Percentiles rank a stretch among this genome's conserved stretches.
phyloP scores from a whole-genome alignment of 2,888 invertebrate species.

The Nematopogon swammerdamellus region DNA sequence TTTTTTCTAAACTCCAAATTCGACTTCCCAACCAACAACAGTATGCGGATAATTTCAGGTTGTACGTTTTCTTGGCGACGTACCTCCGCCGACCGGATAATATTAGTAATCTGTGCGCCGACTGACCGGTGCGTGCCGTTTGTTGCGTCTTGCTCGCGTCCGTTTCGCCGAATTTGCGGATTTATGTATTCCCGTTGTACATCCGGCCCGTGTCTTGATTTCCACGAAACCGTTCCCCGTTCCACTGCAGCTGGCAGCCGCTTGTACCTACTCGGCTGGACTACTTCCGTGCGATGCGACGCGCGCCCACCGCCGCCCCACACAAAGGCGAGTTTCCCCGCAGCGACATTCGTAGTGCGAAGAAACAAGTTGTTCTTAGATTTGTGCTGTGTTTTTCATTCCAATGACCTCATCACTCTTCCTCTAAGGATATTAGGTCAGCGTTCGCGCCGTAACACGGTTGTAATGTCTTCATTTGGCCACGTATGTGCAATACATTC shows the following conservation, averaged over 20 bases:
- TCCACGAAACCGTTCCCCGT: neutral
- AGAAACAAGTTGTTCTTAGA: neutral
- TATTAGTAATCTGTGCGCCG: too few relatives aligned
- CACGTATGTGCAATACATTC: too few relatives aligned
- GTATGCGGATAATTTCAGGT: too few relatives aligned
- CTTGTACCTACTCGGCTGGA: neutral
- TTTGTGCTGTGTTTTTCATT: neutral
- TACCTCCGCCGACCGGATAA: too few relatives aligned
- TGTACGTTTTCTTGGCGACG: too few relatives aligned
- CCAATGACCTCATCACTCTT: neutral
- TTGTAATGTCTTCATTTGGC: too few relatives aligned
- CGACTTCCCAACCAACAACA: too few relatives aligned
- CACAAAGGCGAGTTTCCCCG: neutral
- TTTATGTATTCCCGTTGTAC: neutral
- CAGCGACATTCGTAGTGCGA: neutral
- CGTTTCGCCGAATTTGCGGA: neutral
- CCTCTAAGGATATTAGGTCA: neutral
- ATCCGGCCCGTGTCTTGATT: neutral
- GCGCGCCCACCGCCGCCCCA: neutral
- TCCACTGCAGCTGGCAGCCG: neutral
- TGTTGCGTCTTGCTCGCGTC: neutral
- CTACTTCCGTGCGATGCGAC: neutral
- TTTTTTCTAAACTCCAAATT: too few relatives aligned
- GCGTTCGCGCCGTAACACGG: too few relatives aligned
- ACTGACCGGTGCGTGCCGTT: conserved; percentile 4